Percentiles rank a stretch among this genome's conserved stretches.
Evolutionary conservation across 1,140 invertebrate genomes (phyloP).

Genomic region (Sinella curviseta): DNA sequence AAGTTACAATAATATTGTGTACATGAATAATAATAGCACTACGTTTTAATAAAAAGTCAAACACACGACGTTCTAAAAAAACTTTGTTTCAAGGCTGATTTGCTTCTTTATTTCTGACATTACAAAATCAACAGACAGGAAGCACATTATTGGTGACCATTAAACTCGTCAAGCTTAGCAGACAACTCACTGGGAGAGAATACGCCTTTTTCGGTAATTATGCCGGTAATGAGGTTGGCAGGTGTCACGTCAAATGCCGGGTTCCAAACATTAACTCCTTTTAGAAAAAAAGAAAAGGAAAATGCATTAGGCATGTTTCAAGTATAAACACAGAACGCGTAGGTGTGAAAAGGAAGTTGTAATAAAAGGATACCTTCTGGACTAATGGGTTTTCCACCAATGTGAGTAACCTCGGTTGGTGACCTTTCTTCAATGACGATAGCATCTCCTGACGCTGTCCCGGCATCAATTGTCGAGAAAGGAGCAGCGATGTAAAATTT

Average conservation of each 20-base stretch:
- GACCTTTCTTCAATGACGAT: slow-evolving; percentile 94
- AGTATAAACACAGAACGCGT: neutral
- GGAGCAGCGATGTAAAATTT: slow-evolving; percentile 97
- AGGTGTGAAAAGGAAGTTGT: too few species aligned
- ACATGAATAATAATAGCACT: neutral
- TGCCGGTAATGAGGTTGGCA: slow-evolving; percentile 82
- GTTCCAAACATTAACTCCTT: slow-evolving; percentile 94
- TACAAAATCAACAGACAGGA: too few species aligned
- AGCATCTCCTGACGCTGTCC: slow-evolving; percentile 72
- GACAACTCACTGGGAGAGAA: slow-evolving; percentile 64
- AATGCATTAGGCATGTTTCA: slow-evolving; percentile 33
- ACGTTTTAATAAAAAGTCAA: neutral
- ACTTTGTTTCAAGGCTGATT: too few species aligned
- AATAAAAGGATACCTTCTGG: too few species aligned
- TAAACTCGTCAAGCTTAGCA: neutral
- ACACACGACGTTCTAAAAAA: too few species aligned
- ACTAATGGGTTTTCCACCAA: slow-evolving; percentile 79
- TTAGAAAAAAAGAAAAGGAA: slow-evolving; percentile 26
- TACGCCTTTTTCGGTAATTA: slow-evolving; percentile 92
- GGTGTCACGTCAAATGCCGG: slow-evolving; percentile 99
- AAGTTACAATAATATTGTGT: neutral
- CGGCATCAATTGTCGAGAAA: slow-evolving; percentile 85
- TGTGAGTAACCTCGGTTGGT: slow-evolving; percentile 82
- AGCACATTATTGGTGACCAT: too few species aligned
- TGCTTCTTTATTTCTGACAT: too few species aligned